These are phyloP conservation scores for Oreochromis aureus DNA, from an alignment of 2,113 vertebrate species.

Conservation along the genomic window DNA sequence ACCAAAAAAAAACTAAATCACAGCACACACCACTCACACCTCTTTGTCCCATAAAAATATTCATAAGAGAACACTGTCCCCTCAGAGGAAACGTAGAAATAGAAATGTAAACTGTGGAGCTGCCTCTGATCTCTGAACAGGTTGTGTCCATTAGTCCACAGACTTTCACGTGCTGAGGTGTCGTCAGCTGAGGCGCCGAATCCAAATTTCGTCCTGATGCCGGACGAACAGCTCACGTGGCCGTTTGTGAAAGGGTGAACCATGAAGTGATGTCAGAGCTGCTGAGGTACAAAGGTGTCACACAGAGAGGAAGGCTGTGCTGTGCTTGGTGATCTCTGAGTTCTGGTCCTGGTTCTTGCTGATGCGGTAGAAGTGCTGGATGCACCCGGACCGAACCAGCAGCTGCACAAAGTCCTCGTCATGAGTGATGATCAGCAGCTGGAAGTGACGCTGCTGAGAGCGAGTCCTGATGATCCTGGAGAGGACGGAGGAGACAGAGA, in stretches of 20 bases:
- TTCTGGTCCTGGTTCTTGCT: slow-evolving; percentile 91
- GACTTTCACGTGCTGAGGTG: not conserved
- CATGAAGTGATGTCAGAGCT: not conserved
- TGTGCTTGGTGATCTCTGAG: slow-evolving; percentile 89
- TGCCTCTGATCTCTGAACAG: not conserved
- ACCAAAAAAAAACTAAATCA: not conserved
- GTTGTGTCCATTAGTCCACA: not conserved
- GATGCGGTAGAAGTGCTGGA: slow-evolving; percentile 94
- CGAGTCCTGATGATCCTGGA: slow-evolving; percentile 94
- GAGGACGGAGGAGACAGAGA: not conserved
- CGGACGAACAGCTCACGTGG: not conserved
- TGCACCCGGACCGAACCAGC: slow-evolving; percentile 87
- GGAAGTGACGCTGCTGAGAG: slow-evolving; percentile 90
- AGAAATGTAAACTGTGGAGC: not conserved
- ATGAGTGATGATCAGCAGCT: slow-evolving; percentile 93
- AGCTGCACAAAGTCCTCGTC: slow-evolving; percentile 98
- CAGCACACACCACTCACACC: not conserved
- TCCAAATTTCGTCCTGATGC: not conserved
- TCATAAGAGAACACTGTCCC: not conserved
- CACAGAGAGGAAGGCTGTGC: slow-evolving; percentile 72
- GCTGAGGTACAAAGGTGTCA: not conserved
- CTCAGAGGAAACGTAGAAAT: not conserved
- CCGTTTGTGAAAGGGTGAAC: not conserved
- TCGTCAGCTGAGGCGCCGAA: not conserved
- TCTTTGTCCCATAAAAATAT: not conserved